These are phyloP conservation scores for Holothuria scabra DNA, from an alignment of 53 echinoderm and acorn worm genomes.

Conservation along the genomic window DNA sequence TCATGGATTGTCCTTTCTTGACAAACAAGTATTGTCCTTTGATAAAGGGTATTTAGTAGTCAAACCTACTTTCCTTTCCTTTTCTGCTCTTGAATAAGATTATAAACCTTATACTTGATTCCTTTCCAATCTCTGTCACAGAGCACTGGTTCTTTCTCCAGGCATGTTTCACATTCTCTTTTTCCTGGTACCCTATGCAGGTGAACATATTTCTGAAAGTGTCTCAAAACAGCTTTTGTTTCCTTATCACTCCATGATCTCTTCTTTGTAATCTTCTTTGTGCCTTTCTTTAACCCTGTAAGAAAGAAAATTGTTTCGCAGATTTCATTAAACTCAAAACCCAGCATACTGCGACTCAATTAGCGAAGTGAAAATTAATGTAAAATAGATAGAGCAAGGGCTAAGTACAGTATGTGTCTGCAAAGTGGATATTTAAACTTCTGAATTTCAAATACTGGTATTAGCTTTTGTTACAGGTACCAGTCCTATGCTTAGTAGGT, in stretches of 20 bases:
- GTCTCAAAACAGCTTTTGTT: conserved; percentile 20
- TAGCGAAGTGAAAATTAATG: too few species aligned
- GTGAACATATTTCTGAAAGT: conserved; percentile 28
- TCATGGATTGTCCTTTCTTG: too few species aligned
- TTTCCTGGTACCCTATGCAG: conserved; percentile 54
- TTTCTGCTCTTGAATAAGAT: conserved; percentile 36
- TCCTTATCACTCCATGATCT: conserved; percentile 3
- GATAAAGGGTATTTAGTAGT: too few species aligned
- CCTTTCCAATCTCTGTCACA: conserved; percentile 52
- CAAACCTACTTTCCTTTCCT: too few species aligned
- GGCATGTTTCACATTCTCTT: conserved; percentile 50
- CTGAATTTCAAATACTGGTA: background rate
- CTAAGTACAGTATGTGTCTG: too few species aligned
- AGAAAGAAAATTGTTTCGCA: too few species aligned
- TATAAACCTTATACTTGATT: conserved; percentile 62
- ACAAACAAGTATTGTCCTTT: too few species aligned
- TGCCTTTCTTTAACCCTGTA: background rate
- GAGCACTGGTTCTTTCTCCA: conserved; percentile 42
- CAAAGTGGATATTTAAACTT: background rate
- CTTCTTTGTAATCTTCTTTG: background rate
- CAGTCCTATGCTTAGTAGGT: too few species aligned
- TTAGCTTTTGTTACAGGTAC: too few species aligned
- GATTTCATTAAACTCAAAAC: too few species aligned
- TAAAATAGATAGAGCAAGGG: too few species aligned
- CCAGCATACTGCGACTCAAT: too few species aligned